Evolutionary conservation across 2,113 vertebrate species (phyloP).

Genomic region (Ailurus styani): DNA sequence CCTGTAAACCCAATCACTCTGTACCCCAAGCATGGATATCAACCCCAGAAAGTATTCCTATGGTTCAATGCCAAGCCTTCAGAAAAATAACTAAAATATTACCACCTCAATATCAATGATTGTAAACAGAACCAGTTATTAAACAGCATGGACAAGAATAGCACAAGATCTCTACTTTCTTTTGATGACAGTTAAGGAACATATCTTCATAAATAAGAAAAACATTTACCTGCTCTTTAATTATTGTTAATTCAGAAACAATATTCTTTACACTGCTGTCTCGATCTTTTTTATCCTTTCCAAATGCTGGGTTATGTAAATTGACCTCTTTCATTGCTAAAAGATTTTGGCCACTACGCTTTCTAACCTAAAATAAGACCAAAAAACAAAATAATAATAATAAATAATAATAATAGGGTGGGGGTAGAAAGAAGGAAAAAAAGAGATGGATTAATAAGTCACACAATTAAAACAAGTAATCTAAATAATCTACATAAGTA

Average conservation of each 20-base stretch:
- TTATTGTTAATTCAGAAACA: slow-evolving; percentile 91
- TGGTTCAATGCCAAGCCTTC: neutral
- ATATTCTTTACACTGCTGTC: slow-evolving; percentile 91
- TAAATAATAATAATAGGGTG: neutral
- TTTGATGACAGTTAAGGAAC: neutral
- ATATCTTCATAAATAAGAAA: neutral
- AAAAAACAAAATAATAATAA: neutral
- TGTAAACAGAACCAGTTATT: neutral
- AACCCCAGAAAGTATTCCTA: neutral
- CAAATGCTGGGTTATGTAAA: slow-evolving; percentile 91
- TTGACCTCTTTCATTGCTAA: slow-evolving; percentile 94
- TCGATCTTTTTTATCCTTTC: slow-evolving; percentile 91
- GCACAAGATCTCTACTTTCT: neutral
- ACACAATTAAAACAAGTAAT: neutral
- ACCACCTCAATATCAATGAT: neutral
- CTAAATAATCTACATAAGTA: neutral
- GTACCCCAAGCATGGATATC: neutral
- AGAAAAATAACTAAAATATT: neutral
- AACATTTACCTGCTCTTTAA: slow-evolving; percentile 88
- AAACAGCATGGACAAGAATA: neutral
- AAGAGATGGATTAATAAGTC: neutral
- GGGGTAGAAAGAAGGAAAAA: neutral
- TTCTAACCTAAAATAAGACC: slow-evolving; percentile 84
- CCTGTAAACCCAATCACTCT: neutral
- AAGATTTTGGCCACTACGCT: slow-evolving; percentile 87